Evolutionary conservation across 2,888 invertebrate species (phyloP).

Genomic region (Fabriciana adippe): DNA sequence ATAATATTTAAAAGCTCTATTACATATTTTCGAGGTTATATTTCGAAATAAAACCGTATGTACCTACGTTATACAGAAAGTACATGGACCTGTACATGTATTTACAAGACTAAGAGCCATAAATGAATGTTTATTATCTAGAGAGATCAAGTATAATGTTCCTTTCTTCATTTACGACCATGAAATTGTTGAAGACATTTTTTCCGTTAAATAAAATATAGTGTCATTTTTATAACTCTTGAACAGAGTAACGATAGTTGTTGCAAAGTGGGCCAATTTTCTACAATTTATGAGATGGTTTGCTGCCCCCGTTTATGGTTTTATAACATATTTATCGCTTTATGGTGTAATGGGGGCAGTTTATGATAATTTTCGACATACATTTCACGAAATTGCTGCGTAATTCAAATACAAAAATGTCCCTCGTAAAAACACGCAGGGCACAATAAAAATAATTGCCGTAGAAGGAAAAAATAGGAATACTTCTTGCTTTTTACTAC

Average conservation of each 20-base stretch:
- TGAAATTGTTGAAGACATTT: slow-evolving; percentile 22
- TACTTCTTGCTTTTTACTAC: not conserved
- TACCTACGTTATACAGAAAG: too few species aligned
- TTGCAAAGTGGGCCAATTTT: slow-evolving; percentile 71
- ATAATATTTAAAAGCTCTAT: too few species aligned
- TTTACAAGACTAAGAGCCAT: too few species aligned
- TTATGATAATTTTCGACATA: slow-evolving; percentile 63
- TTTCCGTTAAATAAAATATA: slow-evolving; percentile 30
- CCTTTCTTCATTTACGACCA: slow-evolving; percentile 15
- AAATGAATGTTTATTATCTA: too few species aligned
- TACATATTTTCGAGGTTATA: too few species aligned
- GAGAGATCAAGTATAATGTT: not conserved
- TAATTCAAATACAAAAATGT: slow-evolving; percentile 23
- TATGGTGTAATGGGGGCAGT: slow-evolving; percentile 66
- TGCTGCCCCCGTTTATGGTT: slow-evolving; percentile 75
- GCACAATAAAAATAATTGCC: slow-evolving; percentile 17
- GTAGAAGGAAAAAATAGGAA: not conserved
- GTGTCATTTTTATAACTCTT: slow-evolving; percentile 41
- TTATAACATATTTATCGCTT: slow-evolving; percentile 80
- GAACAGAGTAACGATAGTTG: slow-evolving; percentile 56
- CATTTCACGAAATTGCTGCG: slow-evolving; percentile 43
- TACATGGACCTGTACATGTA: too few species aligned
- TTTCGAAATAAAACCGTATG: too few species aligned
- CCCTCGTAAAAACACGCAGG: slow-evolving; percentile 12
- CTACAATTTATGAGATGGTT: slow-evolving; percentile 68